phyloP scores from a whole-genome alignment of 2,888 invertebrate genomes.

The Agonum fuliginosum region DNA sequence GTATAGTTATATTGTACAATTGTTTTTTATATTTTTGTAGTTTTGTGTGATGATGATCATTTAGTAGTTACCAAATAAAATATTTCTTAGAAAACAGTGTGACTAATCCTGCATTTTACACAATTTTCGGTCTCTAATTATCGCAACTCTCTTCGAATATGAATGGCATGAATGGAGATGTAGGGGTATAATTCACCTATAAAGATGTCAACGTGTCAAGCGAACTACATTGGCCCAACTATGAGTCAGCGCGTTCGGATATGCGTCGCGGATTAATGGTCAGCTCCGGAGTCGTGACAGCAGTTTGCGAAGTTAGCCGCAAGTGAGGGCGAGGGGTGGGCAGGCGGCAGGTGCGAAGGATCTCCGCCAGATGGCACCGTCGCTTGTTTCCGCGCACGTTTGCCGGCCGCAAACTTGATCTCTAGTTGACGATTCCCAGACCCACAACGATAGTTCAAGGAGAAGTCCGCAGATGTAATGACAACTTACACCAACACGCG shows the following conservation, averaged over 20 bases:
- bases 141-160: background rate
- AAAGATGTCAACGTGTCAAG: slow-evolving; percentile 59
- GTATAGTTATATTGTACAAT: too few relatives aligned
- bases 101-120: too few relatives aligned
- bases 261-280: slow-evolving; percentile 59
- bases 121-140: background rate
- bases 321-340: slow-evolving; percentile 28
- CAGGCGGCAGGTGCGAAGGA: slow-evolving; percentile 66
- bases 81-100: too few relatives aligned
- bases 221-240: slow-evolving; percentile 58
- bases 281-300: slow-evolving; percentile 54
- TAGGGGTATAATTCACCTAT: slow-evolving; percentile 56
- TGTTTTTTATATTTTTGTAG: too few relatives aligned
- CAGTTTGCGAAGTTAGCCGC: slow-evolving; percentile 54
- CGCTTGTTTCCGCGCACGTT: slow-evolving; percentile 38
- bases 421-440: slow-evolving; percentile 41
- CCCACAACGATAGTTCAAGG: slow-evolving; percentile 46
- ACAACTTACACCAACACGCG: slow-evolving; percentile 27
- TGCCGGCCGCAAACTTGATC: slow-evolving; percentile 50
- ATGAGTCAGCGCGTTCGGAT: slow-evolving; percentile 59
- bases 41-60: too few relatives aligned
- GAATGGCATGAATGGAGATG: slow-evolving; percentile 52
- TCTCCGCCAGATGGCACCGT: slow-evolving; percentile 65
- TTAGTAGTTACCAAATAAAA: too few relatives aligned
- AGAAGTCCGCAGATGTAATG: slow-evolving; percentile 51